A percentile compares a stretch with the other conserved stretches of the same genome.
These are phyloP conservation scores for Mohoua ochrocephala DNA, from an alignment of 2,113 vertebrate species.

Conservation along the genomic window DNA sequence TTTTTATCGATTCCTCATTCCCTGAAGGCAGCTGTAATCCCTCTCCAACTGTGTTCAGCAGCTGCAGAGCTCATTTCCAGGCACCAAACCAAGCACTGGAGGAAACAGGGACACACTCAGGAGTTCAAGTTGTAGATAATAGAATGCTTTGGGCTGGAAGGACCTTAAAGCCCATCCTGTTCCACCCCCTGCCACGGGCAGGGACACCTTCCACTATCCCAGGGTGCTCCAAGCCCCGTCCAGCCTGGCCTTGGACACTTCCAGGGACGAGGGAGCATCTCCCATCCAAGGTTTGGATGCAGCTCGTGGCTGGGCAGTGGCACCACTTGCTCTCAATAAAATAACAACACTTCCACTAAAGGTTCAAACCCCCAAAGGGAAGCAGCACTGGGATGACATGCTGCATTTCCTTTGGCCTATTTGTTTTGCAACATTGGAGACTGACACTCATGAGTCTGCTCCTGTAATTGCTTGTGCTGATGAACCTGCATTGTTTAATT, in stretches of 20 bases:
- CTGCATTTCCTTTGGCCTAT: not conserved
- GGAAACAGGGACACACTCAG: not conserved
- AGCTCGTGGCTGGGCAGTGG: not conserved
- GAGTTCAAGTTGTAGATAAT: not conserved
- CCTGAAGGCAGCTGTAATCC: not conserved
- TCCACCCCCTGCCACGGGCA: not conserved
- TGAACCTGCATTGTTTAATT: constrained; percentile 49
- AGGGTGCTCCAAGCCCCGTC: fast-evolving
- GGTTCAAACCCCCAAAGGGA: not conserved
- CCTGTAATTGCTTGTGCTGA: constrained; percentile 37
- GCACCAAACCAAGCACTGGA: not conserved
- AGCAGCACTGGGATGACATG: not conserved
- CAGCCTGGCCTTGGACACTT: fast-evolving
- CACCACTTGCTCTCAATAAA: not conserved
- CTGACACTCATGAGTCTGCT: not conserved
- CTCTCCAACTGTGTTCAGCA: not conserved
- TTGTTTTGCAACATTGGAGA: constrained; percentile 30
- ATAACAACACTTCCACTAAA: not conserved
- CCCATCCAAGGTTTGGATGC: not conserved
- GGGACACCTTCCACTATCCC: not conserved
- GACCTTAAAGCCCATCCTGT: not conserved
- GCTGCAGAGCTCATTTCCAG: not conserved
- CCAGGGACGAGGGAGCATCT: not conserved
- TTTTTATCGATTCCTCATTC: not conserved
- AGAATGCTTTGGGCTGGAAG: not conserved